Conservation (phyloP, 2,888 invertebrate genomes). For the Melanophora roralis region DNA sequence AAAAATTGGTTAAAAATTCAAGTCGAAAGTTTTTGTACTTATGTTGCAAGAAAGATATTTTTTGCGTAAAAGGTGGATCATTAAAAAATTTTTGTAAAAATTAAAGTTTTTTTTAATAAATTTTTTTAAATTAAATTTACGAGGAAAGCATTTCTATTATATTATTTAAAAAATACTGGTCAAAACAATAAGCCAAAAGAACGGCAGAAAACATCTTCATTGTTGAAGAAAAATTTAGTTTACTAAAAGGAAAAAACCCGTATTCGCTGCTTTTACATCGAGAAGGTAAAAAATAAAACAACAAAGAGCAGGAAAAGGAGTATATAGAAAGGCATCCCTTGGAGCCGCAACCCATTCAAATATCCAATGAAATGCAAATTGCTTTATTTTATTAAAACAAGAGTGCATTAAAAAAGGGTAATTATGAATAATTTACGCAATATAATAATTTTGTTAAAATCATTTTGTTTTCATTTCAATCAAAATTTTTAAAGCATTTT, state of each 20-base stretch:
- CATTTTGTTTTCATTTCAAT: background rate
- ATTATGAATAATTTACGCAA: background rate
- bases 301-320: slow-evolving; percentile 48
- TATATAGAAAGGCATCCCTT: slow-evolving; percentile 52
- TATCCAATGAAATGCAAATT: background rate
- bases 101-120: too few relatives aligned
- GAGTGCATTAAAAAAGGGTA: slow-evolving; percentile 33
- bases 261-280: slow-evolving; percentile 49
- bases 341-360: slow-evolving; percentile 35
- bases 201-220: slow-evolving; percentile 42
- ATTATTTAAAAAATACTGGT: too few relatives aligned
- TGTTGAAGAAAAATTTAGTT: slow-evolving; percentile 46
- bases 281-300: slow-evolving; percentile 29
- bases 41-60: slow-evolving; percentile 42
- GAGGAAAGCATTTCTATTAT: too few relatives aligned
- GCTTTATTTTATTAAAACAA: slow-evolving; percentile 33
- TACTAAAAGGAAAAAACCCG: slow-evolving; percentile 24
- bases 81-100: too few relatives aligned
- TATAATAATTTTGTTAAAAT: background rate
- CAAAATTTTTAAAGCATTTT: background rate
- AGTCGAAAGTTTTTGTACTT: slow-evolving; percentile 16
- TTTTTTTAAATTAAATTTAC: too few relatives aligned
- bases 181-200: slow-evolving; percentile 8
- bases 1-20: slow-evolving; percentile 36
- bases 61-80: slow-evolving; percentile 53